Base-by-base conservation (phyloP, 2,888 invertebrate species). In the Gasteruption jaculator region DNA sequence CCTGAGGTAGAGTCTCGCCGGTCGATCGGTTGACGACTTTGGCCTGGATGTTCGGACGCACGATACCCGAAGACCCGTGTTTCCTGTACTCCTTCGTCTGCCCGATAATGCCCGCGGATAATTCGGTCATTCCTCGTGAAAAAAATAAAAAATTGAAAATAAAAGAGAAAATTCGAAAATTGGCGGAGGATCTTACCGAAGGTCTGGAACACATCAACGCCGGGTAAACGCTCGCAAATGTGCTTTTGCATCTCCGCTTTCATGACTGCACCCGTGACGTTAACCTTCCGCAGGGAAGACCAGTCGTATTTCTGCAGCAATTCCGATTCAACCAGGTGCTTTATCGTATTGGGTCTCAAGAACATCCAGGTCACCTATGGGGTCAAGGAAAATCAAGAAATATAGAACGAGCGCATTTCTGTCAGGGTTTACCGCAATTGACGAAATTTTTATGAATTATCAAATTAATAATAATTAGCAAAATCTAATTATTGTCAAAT, bases 251-350 rank as follows among this genome's bases (percentile, higher is more conserved):
- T 30, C 30, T 56, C 52, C 8, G 25, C 16, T n/a, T 44, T 50
- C n/a, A 60, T 31, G 36, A 54, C 53, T 10, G 59, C 41, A 8
- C 61, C 64, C 5, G 56, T 59, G 21, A 52, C 43, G 5, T 48
- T 10, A 10, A 61, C 16, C 10, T 24, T 25, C 39, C 51, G 50
- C 25, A 64, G 5, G 1, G 56, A 53, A 3, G 56, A 47, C 4
- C 59, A 36, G 30, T 55, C 41, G 36, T 57, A 58, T 14, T 54
- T 52, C 2, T 29, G 7, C n/a, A 54, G 18, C 5, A 44, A 11
- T 8, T n/a, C n/a, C n/a, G n/a, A n/a, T n/a, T n/a, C n/a, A n/a
- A n/a, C n/a, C n/a, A n/a, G n/a, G n/a, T n/a, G n/a, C n/a, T n/a
- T n/a, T n/a, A n/a, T n/a, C n/a, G n/a, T n/a, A n/a, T n/a, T n/a